Base-by-base conservation (phyloP, 53 echinoderm and acorn worm genomes). In the Henricia sp. region DNA sequence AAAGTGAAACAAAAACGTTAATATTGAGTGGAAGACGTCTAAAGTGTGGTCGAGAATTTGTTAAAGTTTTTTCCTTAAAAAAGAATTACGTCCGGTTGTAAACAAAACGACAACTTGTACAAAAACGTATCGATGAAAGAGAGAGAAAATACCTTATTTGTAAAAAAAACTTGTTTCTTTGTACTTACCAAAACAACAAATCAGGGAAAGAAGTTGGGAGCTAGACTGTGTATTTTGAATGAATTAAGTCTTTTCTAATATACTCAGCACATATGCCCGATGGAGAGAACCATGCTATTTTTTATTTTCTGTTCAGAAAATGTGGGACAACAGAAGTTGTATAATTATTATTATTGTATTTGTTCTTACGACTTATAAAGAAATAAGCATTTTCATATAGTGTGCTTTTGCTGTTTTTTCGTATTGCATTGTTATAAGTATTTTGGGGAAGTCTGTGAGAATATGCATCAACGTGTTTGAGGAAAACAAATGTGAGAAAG, bases 221-320 rank as follows among this genome's bases (percentile, higher is more conserved):
- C 48, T 80, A 80, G 80, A 80, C 80, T 80, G 63, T 80, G 80
- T 80, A 80, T 46, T 64, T 80, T 80, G 21, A 63, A 77, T 16
- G 80, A 62, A 44, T 41, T 43, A 44, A 70, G 70, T 70, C 70
- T 70, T 44, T 80, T 46, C 62, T 80, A 28, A 80, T 77, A 77
- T 80, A 80, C 80, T 80, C 80, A 80, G 80, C 80, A 80, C 64
- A 80, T 64, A 60, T 80, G 80, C 80, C 80, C 80, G 80, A 80
- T 63, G 64, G 80, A 80, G 80, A 80, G 80, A 50, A 70, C 80
- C 80, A 80, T 37, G 52, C 80, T 80, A 80, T 80, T 80, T 80
- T 64, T 59, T 77, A 37, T 75, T 77, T 80, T 64, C 20, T 80
- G 63, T 80, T 80, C 64, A 80, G 43, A 46, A 63, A 24, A 48